Percentiles rank a stretch among this genome's conserved stretches.
Conservation (phyloP, 2,113 vertebrate species). For the Verasper variegatus region DNA sequence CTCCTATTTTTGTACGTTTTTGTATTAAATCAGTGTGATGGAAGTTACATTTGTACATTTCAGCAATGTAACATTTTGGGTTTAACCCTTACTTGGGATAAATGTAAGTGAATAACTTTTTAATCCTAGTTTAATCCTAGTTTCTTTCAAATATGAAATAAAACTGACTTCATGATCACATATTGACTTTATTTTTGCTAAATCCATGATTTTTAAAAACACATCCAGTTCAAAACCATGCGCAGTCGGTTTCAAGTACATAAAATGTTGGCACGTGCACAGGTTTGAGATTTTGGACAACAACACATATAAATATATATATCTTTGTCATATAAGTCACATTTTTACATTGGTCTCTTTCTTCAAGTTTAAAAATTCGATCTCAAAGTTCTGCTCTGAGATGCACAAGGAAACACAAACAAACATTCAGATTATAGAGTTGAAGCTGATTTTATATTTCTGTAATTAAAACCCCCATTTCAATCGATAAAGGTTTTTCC, state of each 20-base stretch:
- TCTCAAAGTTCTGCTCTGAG: background rate
- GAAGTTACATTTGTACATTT: background rate
- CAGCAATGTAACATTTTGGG: background rate
- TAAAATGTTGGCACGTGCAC: background rate
- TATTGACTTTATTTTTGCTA: constrained; percentile 10
- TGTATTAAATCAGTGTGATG: constrained; percentile 8
- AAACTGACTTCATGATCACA: constrained; percentile 1
- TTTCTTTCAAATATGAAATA: background rate
- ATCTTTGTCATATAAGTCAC: constrained; percentile 16
- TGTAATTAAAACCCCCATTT: background rate
- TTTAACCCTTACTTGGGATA: background rate
- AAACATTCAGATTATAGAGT: background rate
- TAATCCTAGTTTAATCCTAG: background rate
- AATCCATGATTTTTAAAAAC: constrained; percentile 22
- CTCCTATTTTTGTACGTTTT: background rate
- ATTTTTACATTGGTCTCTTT: constrained; percentile 14
- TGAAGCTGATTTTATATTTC: background rate
- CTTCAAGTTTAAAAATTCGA: constrained; percentile 18
- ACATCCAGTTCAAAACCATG: background rate
- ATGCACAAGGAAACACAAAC: constrained; percentile 13
- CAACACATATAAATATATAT: constrained; percentile 45
- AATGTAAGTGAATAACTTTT: background rate
- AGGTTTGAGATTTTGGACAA: background rate
- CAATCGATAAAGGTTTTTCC: background rate
- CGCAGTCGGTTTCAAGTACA: background rate